Evolutionary conservation across 1,140 invertebrate species (phyloP), one percentile per base, ranked within the genome.

Genomic region (Neodiprion virginianus): DNA sequence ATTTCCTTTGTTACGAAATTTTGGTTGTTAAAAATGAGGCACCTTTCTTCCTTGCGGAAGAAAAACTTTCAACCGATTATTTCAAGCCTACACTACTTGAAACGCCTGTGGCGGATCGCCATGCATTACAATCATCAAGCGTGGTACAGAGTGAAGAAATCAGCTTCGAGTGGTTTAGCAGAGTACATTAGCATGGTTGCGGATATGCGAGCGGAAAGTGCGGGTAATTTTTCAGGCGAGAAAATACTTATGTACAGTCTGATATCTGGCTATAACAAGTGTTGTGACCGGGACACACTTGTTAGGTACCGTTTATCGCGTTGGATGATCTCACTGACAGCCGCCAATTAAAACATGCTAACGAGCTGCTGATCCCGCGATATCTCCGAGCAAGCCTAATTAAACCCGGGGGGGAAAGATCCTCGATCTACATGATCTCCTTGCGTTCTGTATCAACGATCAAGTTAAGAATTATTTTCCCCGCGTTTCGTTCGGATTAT

Each of bases 281-380:
- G 23, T 71, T 49, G 70, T 71, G 21, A 71, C 23, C 21, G 70
- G 48, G 23, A 17, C 23, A 49, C 21, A 40, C 23, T 49, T 23
- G 23, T 71, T 71, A 49, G 70, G 48, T 40, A 14, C 71, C 67
- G 50, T 75, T 83, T 83, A 83, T 83, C 81, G 78, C 75, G 72
- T 70, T 70, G 77, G 81, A 79, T 76, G 77, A 88, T 88, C 86
- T 86, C 80, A 82, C 85, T 86, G 86, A 86, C 85, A 87, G 84
- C 81, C 86, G 86, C 86, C 86, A 87, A 87, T 87, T 87, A 87
- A 87, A 87, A 87, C 85, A 87, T 87, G 85, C 86, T 87, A 87
- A 87, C 86, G 86, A 87, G 86, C 86, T 87, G 85, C 85, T 86
- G 86, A 87, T 87, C 85, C 81, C 79, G 82, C 82, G 83, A 83